Conservation (phyloP, 2,888 invertebrate species). For the Spilosoma lubricipeda region DNA sequence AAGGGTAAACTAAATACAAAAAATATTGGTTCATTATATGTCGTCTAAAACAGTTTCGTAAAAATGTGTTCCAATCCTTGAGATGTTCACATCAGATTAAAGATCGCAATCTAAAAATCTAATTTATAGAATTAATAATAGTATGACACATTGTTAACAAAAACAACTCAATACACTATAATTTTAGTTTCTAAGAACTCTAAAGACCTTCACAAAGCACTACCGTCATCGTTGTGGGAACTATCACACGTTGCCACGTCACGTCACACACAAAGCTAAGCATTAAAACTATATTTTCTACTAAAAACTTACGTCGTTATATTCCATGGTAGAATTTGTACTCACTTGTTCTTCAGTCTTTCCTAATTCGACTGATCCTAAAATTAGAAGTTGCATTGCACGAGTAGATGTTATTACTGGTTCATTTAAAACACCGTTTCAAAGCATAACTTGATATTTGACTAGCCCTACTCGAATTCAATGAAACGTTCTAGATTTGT, state of each 20-base stretch:
- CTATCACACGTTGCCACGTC: conserved; percentile 14
- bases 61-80: no score
- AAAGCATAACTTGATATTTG: conserved; percentile 63
- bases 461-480: conserved; percentile 60
- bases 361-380: conserved; percentile 15
- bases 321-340: conserved; percentile 26
- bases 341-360: conserved; percentile 16
- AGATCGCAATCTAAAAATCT: no score
- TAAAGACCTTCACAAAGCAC: conserved; percentile 31
- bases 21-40: no score
- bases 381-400: conserved; percentile 7
- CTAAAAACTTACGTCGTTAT: conserved; percentile 33
- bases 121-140: no score
- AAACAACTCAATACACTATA: conserved; percentile 5
- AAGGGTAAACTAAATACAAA: no score
- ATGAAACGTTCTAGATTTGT: conserved; percentile 55
- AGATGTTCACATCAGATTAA: no score
- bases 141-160: background rate
- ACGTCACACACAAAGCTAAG: conserved; percentile 24
- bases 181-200: conserved; percentile 23
- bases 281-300: conserved; percentile 12
- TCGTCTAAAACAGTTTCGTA: no score
- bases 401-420: conserved; percentile 38
- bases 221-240: conserved; percentile 40
- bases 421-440: conserved; percentile 43